Base-by-base conservation (phyloP, 2,888 invertebrate species). In the Anthophora plumipes region DNA sequence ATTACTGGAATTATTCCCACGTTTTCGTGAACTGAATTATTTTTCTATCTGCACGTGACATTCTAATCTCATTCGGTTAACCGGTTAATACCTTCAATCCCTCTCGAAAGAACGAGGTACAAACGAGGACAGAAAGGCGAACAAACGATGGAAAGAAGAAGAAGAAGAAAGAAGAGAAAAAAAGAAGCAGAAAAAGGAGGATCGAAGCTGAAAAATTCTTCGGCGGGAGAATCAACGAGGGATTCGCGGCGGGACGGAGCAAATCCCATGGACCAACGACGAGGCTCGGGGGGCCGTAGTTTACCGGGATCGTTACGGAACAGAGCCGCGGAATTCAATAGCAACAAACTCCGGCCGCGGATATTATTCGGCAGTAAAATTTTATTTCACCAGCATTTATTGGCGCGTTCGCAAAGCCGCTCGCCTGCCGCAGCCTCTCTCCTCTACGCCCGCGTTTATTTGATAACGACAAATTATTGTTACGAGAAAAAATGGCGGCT, bases 381-480 rank as follows among this genome's bases (percentile, higher is more conserved):
- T 93, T 93, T 93, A 93, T 93, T 92, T 91, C 87, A 80, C 89
- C 89, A 90, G 91, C 92, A 92, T 93, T 92, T 92, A 92, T 92
- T 89, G 90, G 88, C 82, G 83, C 86, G 76, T 79, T 79, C 88
- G 85, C 85, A 89, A 89, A 87, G 85, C 89, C 84, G 76, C 66
- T 76, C 63, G 76, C 22, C 55, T 41, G 57, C 25, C 54, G 41
- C 67, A 63, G 77, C 59, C 74, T 75, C 50, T 66, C 75, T 52
- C 71, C 50, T 66, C 68, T 60, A 64, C 64, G 75, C 69, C 68
- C 77, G 69, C 81, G 85, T 92, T 68, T 92, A 93, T 92, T 92
- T 91, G 91, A 92, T 93, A 93, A 93, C 92, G 92, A 92, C 93
- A 90, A 93, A 93, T 93, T 93, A 93, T 93, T 92, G 92, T 92